phyloP scores from a whole-genome alignment of 1,140 invertebrate genomes.

The Ruditapes philippinarum region DNA sequence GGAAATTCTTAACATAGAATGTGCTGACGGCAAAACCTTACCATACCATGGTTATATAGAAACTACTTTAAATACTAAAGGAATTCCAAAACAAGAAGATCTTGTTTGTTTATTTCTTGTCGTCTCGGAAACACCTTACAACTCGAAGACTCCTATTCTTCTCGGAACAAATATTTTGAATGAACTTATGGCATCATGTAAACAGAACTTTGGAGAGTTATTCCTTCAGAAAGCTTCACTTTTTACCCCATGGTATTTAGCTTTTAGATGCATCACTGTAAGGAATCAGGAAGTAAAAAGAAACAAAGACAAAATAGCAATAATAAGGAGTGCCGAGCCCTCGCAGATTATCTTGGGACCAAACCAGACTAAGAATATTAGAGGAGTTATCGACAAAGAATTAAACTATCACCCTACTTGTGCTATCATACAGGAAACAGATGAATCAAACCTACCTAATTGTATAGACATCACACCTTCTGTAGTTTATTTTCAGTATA shows the following conservation, averaged over 20 bases:
- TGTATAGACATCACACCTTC: constrained; percentile 62
- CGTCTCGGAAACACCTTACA: no score
- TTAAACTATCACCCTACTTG: constrained; percentile 36
- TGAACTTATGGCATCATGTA: no score
- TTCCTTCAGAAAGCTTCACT: constrained; percentile 40
- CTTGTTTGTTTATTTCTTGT: background rate
- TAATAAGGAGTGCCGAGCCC: constrained; percentile 30
- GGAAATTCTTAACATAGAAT: constrained; percentile 39
- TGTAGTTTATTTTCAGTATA: constrained; percentile 34
- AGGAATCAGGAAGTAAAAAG: constrained; percentile 31
- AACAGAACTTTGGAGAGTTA: background rate
- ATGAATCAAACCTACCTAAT: constrained; percentile 29
- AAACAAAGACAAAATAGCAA: no score
- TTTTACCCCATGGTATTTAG: background rate
- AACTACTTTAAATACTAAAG: background rate
- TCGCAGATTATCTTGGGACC: constrained; percentile 39
- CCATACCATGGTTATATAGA: constrained; percentile 44
- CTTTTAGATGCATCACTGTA: constrained; percentile 48
- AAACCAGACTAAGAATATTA: constrained; percentile 21
- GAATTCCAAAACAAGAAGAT: background rate
- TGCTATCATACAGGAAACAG: constrained; percentile 58
- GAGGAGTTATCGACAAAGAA: constrained; percentile 35
- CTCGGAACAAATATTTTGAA: no score
- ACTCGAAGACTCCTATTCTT: no score
- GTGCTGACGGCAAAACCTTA: constrained; percentile 23